phyloP scores from a whole-genome alignment of 2,888 invertebrate species.

The Caenorhabditis becei region DNA sequence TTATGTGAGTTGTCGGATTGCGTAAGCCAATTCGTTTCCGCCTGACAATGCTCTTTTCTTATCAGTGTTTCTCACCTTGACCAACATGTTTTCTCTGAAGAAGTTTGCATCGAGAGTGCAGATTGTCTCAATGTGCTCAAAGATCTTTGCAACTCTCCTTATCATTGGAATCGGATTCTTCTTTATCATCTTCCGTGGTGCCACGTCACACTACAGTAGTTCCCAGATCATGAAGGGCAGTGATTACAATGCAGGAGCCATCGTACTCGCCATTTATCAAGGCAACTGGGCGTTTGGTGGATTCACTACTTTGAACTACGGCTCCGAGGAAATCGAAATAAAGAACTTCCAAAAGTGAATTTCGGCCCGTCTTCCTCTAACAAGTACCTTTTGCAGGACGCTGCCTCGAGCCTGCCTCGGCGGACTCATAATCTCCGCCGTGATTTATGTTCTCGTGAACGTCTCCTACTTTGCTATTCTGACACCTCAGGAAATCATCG shows the following conservation, averaged over 20 bases:
- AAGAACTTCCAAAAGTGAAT: slow-evolving; percentile 63
- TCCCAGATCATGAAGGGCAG: slow-evolving; percentile 59
- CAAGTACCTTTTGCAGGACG: slow-evolving; percentile 48
- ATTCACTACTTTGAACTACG: slow-evolving; percentile 71
- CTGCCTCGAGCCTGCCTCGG: slow-evolving; percentile 66
- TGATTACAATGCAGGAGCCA: slow-evolving; percentile 57
- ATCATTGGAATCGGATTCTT: slow-evolving; percentile 68
- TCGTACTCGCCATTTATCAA: slow-evolving; percentile 68
- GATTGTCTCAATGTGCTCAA: slow-evolving; percentile 66
- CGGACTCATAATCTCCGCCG: slow-evolving; percentile 61
- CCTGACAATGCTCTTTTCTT: slow-evolving; percentile 16
- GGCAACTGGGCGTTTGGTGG: slow-evolving; percentile 73
- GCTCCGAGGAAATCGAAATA: slow-evolving; percentile 69
- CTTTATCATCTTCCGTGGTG: slow-evolving; percentile 67
- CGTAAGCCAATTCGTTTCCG: slow-evolving; percentile 13
- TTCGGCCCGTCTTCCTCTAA: neutral
- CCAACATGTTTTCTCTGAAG: slow-evolving; percentile 67
- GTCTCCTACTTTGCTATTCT: slow-evolving; percentile 67
- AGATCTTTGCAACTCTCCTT: slow-evolving; percentile 62
- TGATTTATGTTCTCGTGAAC: slow-evolving; percentile 66
- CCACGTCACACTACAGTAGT: slow-evolving; percentile 55
- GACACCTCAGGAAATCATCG: slow-evolving; percentile 64
- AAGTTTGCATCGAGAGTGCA: slow-evolving; percentile 68
- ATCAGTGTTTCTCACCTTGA: slow-evolving; percentile 63
- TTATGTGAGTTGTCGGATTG: slow-evolving; percentile 52